Conservation (phyloP, 2,888 invertebrate genomes). For the Callosobruchus maculatus region DNA sequence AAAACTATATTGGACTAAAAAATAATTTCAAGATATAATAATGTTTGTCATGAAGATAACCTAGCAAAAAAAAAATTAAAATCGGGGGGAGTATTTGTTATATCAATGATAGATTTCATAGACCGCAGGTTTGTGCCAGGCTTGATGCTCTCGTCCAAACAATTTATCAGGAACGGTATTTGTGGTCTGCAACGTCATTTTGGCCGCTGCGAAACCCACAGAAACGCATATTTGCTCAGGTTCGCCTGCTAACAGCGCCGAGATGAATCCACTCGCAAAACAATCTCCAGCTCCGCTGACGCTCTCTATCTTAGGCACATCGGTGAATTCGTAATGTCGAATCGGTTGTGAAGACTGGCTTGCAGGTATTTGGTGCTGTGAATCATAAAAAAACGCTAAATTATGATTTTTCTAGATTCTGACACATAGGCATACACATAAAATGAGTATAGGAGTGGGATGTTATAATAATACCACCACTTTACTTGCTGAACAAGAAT, state of each 20-base stretch:
- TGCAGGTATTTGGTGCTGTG: background rate
- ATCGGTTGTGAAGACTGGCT: background rate
- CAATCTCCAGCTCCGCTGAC: slow-evolving; percentile 85
- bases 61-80: too few relatives aligned
- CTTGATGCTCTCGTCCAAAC: slow-evolving; percentile 19
- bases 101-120: slow-evolving; percentile 11
- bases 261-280: slow-evolving; percentile 67
- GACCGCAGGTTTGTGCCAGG: slow-evolving; percentile 22
- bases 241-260: slow-evolving; percentile 57
- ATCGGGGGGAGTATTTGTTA: background rate
- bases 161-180: slow-evolving; percentile 55
- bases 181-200: slow-evolving; percentile 55
- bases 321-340: slow-evolving; percentile 48
- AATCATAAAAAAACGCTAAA: background rate
- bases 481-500: too few relatives aligned
- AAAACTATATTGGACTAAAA: too few relatives aligned
- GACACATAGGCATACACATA: too few relatives aligned
- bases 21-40: too few relatives aligned
- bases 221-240: slow-evolving; percentile 58
- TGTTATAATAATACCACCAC: too few relatives aligned
- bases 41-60: too few relatives aligned
- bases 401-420: background rate
- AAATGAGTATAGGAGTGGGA: too few relatives aligned
- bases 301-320: slow-evolving; percentile 55
- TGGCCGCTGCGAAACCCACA: slow-evolving; percentile 62